Percentiles rank a stretch among this genome's conserved stretches.
Evolutionary conservation across 2,797 vertebrate species (phyloP).

Genomic region (Hirundo rustica): DNA sequence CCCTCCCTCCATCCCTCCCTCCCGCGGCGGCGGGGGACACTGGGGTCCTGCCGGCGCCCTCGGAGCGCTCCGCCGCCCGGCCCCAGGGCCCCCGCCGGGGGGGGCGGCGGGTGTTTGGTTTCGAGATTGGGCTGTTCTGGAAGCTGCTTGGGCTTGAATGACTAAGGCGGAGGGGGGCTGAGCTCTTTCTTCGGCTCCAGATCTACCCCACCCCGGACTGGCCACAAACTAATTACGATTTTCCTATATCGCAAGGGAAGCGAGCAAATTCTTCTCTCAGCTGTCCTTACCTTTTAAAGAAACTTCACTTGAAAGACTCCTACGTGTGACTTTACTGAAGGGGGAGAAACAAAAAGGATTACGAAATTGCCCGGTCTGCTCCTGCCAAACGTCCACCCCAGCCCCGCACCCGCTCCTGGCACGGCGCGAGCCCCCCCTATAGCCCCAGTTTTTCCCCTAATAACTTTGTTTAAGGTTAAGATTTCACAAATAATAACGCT

Average conservation of each 20-base stretch:
- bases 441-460: rapidly evolving
- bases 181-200: neutral
- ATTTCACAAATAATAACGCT: neutral
- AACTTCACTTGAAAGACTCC: neutral
- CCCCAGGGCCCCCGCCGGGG: neutral
- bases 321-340: neutral
- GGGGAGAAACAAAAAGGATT: neutral
- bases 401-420: neutral
- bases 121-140: slow-evolving; percentile 44
- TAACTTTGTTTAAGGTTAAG: neutral
- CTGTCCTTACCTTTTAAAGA: neutral
- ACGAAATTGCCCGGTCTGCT: neutral
- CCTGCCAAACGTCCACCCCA: neutral
- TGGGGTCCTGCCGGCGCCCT: neutral
- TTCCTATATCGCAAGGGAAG: neutral
- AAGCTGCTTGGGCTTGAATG: slow-evolving; percentile 56
- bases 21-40: neutral
- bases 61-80: neutral
- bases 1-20: neutral
- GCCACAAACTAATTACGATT: slow-evolving; percentile 16
- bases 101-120: neutral
- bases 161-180: slow-evolving; percentile 26
- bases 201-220: slow-evolving; percentile 48
- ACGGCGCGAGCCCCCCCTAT: neutral
- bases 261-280: neutral